Evolutionary conservation across 2,888 invertebrate genomes (phyloP).

Genomic region (Sarcophaga carnaria): DNA sequence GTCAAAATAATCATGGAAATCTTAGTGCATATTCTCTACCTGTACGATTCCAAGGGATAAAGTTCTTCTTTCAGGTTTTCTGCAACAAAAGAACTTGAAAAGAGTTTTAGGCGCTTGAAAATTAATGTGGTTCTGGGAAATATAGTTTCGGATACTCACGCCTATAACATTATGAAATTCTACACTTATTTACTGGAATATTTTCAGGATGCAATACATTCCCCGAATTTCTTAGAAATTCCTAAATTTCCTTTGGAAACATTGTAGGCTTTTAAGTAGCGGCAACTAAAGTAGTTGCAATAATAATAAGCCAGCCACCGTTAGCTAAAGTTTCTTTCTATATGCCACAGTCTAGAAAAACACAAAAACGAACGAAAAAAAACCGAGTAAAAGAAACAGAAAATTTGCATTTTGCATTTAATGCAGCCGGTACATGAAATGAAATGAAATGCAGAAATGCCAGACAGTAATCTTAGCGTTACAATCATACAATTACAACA

Average conservation of each 20-base stretch:
- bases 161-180: too few relatives aligned
- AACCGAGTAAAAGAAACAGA: constrained; percentile 52
- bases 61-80: too few relatives aligned
- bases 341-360: constrained; percentile 6
- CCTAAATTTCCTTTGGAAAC: constrained; percentile 17
- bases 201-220: too few relatives aligned
- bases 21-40: too few relatives aligned
- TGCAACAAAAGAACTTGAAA: too few relatives aligned
- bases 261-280: constrained; percentile 36
- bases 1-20: too few relatives aligned
- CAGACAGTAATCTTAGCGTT: constrained; percentile 73
- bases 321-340: constrained; percentile 61
- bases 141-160: too few relatives aligned
- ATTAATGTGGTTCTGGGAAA: too few relatives aligned
- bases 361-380: constrained; percentile 50
- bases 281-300: constrained; percentile 57
- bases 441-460: constrained; percentile 71
- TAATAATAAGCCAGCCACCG: constrained; percentile 62
- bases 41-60: too few relatives aligned
- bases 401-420: constrained; percentile 69
- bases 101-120: too few relatives aligned
- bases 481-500: constrained; percentile 68
- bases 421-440: constrained; percentile 66
- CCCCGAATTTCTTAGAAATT: not conserved
- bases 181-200: too few relatives aligned